Percentiles rank a stretch among this genome's conserved stretches.
These are phyloP conservation scores for Polyommatus iphigenia DNA, from an alignment of 2,888 invertebrate species.

Conservation along the genomic window DNA sequence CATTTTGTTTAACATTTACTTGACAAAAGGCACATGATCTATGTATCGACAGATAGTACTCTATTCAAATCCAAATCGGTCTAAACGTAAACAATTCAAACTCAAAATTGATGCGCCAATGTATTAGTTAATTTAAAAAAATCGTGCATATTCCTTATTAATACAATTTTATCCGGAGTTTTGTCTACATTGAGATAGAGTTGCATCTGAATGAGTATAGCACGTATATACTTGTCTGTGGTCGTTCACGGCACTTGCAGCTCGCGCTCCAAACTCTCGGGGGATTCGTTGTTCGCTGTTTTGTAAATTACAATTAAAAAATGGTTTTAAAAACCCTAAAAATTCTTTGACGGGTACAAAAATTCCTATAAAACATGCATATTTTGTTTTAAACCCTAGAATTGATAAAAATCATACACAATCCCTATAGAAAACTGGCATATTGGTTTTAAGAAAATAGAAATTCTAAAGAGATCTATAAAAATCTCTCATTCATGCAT, in stretches of 20 bases:
- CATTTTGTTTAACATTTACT: neutral
- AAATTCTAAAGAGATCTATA: too few species aligned
- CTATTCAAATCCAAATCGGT: neutral
- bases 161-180: neutral
- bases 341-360: too few species aligned
- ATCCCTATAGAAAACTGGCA: too few species aligned
- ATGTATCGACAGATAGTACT: neutral
- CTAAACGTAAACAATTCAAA: neutral
- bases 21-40: neutral
- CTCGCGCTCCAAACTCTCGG: slow-evolving; percentile 75
- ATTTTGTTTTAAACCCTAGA: too few species aligned
- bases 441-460: too few species aligned
- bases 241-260: slow-evolving; percentile 64
- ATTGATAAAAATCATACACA: too few species aligned
- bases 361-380: too few species aligned
- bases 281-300: slow-evolving; percentile 76
- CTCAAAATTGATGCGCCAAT: neutral
- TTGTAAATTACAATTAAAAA: slow-evolving; percentile 37
- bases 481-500: too few species aligned
- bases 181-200: neutral
- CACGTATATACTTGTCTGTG: slow-evolving; percentile 48
- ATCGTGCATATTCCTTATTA: too few species aligned
- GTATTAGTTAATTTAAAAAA: too few species aligned
- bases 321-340: too few species aligned
- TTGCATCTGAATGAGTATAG: slow-evolving; percentile 10